phyloP scores from a whole-genome alignment of 2,113 vertebrate species.

The Thunnus maccoyii region DNA sequence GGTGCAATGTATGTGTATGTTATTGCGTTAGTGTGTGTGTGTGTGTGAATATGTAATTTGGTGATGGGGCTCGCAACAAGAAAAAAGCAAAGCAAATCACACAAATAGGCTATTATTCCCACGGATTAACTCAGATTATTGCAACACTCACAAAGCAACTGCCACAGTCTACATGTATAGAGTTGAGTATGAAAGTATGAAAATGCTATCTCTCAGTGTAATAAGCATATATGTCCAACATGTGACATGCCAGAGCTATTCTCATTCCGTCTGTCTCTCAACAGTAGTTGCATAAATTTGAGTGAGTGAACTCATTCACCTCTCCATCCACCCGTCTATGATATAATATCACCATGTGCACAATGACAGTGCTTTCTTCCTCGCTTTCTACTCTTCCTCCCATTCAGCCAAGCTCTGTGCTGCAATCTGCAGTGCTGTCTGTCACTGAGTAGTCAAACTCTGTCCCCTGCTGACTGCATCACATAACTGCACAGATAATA shows the following conservation, averaged over 20 bases:
- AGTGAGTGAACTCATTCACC: constrained; percentile 35
- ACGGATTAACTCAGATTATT: constrained; percentile 39
- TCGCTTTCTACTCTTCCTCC: neutral
- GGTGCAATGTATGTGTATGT: neutral
- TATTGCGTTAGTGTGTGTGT: neutral
- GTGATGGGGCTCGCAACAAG: neutral
- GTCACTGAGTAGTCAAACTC: constrained; percentile 20
- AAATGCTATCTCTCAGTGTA: neutral
- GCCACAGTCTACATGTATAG: no score
- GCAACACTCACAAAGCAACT: constrained; percentile 4
- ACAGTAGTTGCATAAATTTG: constrained; percentile 20
- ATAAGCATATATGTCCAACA: neutral
- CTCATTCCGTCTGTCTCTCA: neutral
- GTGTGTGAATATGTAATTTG: constrained; percentile 11
- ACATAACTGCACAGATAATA: neutral
- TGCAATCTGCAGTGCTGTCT: neutral
- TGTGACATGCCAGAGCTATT: neutral
- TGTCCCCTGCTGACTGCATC: constrained; percentile 56
- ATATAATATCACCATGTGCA: neutral
- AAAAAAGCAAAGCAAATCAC: neutral
- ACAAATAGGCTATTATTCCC: constrained; percentile 19
- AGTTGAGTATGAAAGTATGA: neutral
- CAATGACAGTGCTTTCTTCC: neutral
- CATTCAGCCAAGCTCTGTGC: neutral
- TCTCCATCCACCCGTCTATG: neutral